Evolutionary conservation across 2,888 invertebrate species (phyloP).

Genomic region (Tricholauxania praeusta): DNA sequence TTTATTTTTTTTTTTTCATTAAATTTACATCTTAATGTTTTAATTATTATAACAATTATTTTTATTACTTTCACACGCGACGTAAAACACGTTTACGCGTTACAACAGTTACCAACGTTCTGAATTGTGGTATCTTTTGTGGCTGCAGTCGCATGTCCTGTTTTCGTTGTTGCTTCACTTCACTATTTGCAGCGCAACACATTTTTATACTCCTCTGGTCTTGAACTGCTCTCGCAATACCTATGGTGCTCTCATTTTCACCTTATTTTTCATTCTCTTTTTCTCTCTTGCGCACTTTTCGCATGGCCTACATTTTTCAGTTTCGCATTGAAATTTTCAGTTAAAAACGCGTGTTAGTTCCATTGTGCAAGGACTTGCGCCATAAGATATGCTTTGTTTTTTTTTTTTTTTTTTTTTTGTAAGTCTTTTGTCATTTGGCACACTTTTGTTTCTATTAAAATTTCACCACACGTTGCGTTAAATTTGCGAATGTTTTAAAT

Average conservation of each 20-base stretch:
- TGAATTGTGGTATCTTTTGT: slow-evolving; percentile 47
- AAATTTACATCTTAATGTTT: background rate
- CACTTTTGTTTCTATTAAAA: slow-evolving; percentile 1
- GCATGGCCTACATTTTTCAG: background rate
- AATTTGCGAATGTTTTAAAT: no score
- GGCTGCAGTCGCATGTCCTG: slow-evolving; percentile 43
- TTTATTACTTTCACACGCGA: slow-evolving; percentile 12
- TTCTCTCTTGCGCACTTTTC: background rate
- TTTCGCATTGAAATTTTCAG: background rate
- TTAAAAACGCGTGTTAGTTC: background rate
- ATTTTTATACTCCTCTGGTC: background rate
- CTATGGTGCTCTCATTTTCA: no score
- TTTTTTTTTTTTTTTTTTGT: slow-evolving; percentile 42
- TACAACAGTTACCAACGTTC: slow-evolving; percentile 61
- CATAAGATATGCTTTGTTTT: background rate
- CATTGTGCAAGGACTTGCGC: slow-evolving; percentile 30
- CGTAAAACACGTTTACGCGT: slow-evolving; percentile 58
- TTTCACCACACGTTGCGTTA: slow-evolving; percentile 8
- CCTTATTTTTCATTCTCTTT: no score
- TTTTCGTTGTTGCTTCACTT: slow-evolving; percentile 40
- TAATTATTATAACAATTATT: background rate
- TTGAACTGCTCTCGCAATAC: no score
- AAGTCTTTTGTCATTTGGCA: background rate
- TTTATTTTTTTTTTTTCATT: background rate
- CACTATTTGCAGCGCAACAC: slow-evolving; percentile 1